Evolutionary conservation across 2,797 vertebrate species (phyloP).

Genomic region (Manis javanica): DNA sequence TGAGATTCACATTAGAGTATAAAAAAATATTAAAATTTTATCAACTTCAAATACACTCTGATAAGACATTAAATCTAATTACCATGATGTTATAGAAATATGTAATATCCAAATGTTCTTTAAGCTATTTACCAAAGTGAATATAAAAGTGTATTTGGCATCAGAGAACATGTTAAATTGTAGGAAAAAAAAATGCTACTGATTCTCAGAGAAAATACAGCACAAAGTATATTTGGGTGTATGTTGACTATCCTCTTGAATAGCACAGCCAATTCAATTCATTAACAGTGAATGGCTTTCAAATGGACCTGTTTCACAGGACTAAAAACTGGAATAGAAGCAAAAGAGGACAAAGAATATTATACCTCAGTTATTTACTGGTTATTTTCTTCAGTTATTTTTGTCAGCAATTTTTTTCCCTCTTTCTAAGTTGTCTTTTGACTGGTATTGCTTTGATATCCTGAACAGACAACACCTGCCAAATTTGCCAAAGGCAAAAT

Average conservation of each 20-base stretch:
- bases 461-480: not conserved
- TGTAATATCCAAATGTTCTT: not conserved
- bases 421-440: slow-evolving; percentile 33
- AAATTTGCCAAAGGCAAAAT: slow-evolving; percentile 52
- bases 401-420: not conserved
- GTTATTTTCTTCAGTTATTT: slow-evolving; percentile 8
- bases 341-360: not conserved
- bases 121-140: slow-evolving; percentile 37
- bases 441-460: slow-evolving; percentile 27
- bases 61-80: slow-evolving; percentile 39
- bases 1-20: slow-evolving; percentile 40
- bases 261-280: not conserved
- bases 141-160: slow-evolving; percentile 33
- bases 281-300: slow-evolving; percentile 19
- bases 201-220: not conserved
- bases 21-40: slow-evolving; percentile 58
- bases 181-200: not conserved
- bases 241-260: not conserved
- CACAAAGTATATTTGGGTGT: not conserved
- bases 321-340: not conserved
- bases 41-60: slow-evolving; percentile 32
- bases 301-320: not conserved
- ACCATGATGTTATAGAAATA: slow-evolving; percentile 42
- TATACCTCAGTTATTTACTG: not conserved
- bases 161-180: not conserved